Evolutionary conservation across 2,113 vertebrate species (phyloP).

Genomic region (Polypterus bichir): DNA sequence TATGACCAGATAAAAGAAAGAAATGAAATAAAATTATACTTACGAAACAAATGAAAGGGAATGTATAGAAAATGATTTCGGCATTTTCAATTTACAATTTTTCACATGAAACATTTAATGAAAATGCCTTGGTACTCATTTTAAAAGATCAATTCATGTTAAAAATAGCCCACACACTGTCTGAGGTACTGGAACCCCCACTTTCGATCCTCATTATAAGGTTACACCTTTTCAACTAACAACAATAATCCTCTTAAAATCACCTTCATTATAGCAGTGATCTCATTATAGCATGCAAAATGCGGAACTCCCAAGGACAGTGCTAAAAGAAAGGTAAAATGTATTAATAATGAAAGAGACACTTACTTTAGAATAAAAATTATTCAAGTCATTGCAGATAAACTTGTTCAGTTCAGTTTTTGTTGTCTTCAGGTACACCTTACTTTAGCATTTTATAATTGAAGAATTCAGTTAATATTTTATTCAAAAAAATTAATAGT

Average conservation of each 20-base stretch:
- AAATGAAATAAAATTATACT: too few relatives aligned
- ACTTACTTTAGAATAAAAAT: neutral
- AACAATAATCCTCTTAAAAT: constrained; percentile 31
- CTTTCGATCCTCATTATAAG: constrained; percentile 51
- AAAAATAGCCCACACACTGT: constrained; percentile 24
- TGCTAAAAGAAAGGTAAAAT: constrained; percentile 2
- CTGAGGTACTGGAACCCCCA: constrained; percentile 41
- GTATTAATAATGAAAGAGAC: constrained; percentile 1
- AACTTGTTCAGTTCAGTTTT: too few relatives aligned
- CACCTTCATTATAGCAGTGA: constrained; percentile 46
- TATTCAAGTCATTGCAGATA: neutral
- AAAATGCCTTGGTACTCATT: constrained; percentile 6
- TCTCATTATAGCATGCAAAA: constrained; percentile 44
- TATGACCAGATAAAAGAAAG: too few relatives aligned
- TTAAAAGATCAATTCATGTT: constrained; percentile 39
- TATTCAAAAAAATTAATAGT: too few relatives aligned
- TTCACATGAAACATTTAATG: neutral
- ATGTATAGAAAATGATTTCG: neutral
- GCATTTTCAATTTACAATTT: neutral
- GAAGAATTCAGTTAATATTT: too few relatives aligned
- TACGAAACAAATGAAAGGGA: too few relatives aligned
- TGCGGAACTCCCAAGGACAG: constrained; percentile 31
- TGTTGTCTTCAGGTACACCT: too few relatives aligned
- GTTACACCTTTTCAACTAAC: constrained; percentile 54
- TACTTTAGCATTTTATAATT: too few relatives aligned